phyloP scores from a whole-genome alignment of 2,888 invertebrate species.

The Tridacna gigas region DNA sequence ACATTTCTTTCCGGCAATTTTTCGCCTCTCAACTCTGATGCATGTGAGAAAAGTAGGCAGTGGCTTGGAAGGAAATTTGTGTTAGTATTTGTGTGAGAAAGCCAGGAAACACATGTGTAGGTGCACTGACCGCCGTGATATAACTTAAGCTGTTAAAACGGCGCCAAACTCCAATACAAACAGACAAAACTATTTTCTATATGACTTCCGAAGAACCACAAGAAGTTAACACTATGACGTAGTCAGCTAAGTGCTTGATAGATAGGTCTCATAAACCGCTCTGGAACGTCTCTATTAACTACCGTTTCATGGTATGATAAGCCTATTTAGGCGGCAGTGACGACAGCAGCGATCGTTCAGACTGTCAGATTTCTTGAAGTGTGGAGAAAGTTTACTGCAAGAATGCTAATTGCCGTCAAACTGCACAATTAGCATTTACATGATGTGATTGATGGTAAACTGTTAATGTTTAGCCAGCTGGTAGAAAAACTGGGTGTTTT shows the following conservation, averaged over 20 bases:
- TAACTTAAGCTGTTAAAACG: background rate
- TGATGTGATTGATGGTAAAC: background rate
- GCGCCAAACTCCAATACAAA: background rate
- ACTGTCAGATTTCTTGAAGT: constrained; percentile 12
- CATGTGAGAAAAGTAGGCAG: too few species aligned
- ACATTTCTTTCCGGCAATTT: too few species aligned
- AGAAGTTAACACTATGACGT: background rate
- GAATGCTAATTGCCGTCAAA: constrained; percentile 21
- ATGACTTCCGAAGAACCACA: background rate
- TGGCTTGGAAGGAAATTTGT: too few species aligned
- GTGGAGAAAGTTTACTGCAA: constrained; percentile 4
- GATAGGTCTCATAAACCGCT: constrained; percentile 12
- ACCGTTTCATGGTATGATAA: constrained; percentile 20
- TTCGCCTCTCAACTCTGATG: too few species aligned
- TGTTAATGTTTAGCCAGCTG: background rate
- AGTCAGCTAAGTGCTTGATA: background rate
- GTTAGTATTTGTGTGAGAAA: too few species aligned
- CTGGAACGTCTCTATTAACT: constrained; percentile 22
- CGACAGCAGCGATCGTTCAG: constrained; percentile 17
- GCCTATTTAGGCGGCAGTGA: constrained; percentile 24
- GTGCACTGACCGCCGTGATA: background rate
- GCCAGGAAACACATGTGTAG: too few species aligned
- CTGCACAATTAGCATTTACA: constrained; percentile 13
- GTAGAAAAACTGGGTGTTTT: too few species aligned
- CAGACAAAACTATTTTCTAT: background rate